Percentiles rank a stretch among this genome's conserved stretches.
Evolutionary conservation across 2,888 invertebrate genomes (phyloP).

Genomic region (Plagodis pulveraria): DNA sequence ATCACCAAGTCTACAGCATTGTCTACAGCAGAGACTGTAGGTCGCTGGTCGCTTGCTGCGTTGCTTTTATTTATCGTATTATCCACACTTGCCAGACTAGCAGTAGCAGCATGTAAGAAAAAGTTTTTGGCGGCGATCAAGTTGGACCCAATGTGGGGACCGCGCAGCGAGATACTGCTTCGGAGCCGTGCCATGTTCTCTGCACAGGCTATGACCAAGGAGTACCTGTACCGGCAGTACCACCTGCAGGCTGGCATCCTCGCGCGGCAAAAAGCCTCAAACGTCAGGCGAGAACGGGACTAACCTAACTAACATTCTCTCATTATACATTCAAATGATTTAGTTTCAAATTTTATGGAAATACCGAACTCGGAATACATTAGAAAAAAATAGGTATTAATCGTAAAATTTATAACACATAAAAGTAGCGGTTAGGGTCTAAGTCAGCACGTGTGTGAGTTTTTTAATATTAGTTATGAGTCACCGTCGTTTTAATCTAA

Average conservation of each 20-base stretch:
- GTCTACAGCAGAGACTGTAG: conserved; percentile 24
- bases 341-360: conserved; percentile 12
- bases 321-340: conserved; percentile 16
- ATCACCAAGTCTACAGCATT: neutral
- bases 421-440: conserved; percentile 40
- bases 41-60: conserved; percentile 38
- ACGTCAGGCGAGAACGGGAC: conserved; percentile 41
- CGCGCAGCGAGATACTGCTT: conserved; percentile 59
- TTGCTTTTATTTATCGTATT: conserved; percentile 28
- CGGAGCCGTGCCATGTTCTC: conserved; percentile 78
- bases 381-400: conserved; percentile 14
- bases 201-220: conserved; percentile 80
- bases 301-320: neutral
- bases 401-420: conserved; percentile 31
- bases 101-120: conserved; percentile 47
- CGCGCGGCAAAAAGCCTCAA: conserved; percentile 60
- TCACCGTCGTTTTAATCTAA: conserved; percentile 63
- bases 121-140: conserved; percentile 42
- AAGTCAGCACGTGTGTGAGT: conserved; percentile 40
- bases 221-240: conserved; percentile 78
- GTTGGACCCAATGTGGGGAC: conserved; percentile 68
- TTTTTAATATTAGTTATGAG: conserved; percentile 53
- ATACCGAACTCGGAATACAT: conserved; percentile 13
- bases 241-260: conserved; percentile 72
- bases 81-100: conserved; percentile 40